Evolutionary conservation across 2,888 invertebrate genomes (phyloP), one percentile per base, ranked within the genome.

Genomic region (Phyllotreta striolata): DNA sequence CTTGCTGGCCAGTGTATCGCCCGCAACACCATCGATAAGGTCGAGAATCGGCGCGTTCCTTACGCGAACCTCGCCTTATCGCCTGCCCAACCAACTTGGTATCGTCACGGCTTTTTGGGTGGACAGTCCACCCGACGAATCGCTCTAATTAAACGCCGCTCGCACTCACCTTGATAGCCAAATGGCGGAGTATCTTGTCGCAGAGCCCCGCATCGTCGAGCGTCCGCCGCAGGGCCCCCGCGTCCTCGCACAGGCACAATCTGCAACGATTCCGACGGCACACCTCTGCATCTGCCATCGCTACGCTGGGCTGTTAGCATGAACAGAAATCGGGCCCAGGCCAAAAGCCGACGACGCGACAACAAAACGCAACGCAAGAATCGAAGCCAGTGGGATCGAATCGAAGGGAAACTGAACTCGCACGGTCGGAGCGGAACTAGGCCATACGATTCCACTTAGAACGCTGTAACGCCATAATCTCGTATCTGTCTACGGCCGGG

Each of bases 161-260:
- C 75, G 72, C 46, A 83, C 86, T 79, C 83, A 90, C 90, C 87
- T 89, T 85, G 69, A 90, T 85, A 64, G 87, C 84, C 72, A 90
- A 83, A 77, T 86, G 88, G 77, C 85, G 84, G 78, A 84, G 84
- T 78, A 90, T 90, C 84, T 87, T 89, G 70, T 84, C 84, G 67
- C 84, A 86, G 74, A 90, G 83, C 77, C 84, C 24, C 24, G 24
- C 24, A 1, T 3, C 24, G 24, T 24, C 24, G 24, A 4, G 24
- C 24, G 24, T 4, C 24, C 2, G 24, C 24, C 24, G 24, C 24
- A 24, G 24, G 24, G 24, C 24, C 24, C 24, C 78, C 65, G 71
- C 72, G 49, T 81, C 77, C 47, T 81, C 78, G 55, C 74, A 75
- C 70, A 82, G 76, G 71, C 81, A 82, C 67, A 82, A 75, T 68